These are phyloP conservation scores for Centropus unirufus DNA, from an alignment of 2,113 vertebrate genomes.

Conservation along the genomic window DNA sequence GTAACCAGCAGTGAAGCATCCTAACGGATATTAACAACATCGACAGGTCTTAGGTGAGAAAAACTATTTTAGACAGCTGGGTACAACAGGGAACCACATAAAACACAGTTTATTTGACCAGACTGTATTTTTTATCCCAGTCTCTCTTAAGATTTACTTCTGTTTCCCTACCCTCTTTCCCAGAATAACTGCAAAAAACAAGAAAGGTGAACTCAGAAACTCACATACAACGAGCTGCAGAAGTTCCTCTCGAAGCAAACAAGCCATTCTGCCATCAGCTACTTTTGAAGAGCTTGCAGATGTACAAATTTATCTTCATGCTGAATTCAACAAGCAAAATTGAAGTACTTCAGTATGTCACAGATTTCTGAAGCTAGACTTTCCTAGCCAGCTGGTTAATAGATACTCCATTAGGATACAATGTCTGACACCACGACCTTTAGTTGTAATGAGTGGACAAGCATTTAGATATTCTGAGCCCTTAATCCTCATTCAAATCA, in stretches of 20 bases:
- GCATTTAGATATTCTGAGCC: background rate
- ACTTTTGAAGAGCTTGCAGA: constrained; percentile 48
- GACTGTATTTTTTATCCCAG: background rate
- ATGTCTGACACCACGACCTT: background rate
- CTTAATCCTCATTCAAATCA: background rate
- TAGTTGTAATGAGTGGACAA: background rate
- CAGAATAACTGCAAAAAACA: background rate
- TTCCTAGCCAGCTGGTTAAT: background rate
- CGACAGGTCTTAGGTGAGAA: background rate
- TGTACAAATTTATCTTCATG: background rate
- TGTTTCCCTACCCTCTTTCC: background rate
- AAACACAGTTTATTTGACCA: background rate
- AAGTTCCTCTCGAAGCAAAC: background rate
- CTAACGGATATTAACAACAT: background rate
- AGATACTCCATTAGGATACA: background rate
- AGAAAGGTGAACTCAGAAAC: background rate
- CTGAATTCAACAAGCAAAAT: background rate
- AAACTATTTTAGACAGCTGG: background rate
- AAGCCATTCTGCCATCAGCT: background rate
- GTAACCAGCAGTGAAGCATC: background rate
- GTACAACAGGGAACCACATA: background rate
- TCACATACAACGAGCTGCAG: background rate
- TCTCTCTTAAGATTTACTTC: background rate
- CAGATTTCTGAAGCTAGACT: constrained; percentile 8
- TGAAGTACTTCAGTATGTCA: constrained; percentile 11